These are phyloP conservation scores for Drosophila suzukii DNA, from an alignment of 1,140 invertebrate genomes.

Conservation along the genomic window DNA sequence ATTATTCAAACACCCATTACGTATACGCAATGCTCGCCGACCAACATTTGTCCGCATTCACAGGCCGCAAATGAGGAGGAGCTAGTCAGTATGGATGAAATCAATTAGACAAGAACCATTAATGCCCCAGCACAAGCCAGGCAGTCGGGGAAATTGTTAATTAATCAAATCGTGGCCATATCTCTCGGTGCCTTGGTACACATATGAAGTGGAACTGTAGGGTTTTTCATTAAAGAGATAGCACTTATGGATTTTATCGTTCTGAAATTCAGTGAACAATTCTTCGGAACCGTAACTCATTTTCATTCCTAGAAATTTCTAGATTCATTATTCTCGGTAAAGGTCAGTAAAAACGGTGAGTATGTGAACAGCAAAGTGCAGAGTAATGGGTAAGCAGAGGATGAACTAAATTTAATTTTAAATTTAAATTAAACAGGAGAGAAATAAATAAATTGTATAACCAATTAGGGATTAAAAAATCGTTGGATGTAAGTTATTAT, in stretches of 20 bases:
- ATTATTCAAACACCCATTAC: slow-evolving; percentile 41
- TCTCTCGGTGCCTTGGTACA: neutral
- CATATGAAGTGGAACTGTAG: neutral
- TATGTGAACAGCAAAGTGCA: no score
- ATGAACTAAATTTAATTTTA: no score
- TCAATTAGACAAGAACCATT: slow-evolving; percentile 46
- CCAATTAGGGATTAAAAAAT: no score
- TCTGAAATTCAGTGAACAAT: neutral
- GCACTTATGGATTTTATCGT: neutral
- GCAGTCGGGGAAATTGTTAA: slow-evolving; percentile 38
- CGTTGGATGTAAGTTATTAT: no score
- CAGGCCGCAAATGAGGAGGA: slow-evolving; percentile 17
- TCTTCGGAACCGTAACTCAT: slow-evolving; percentile 3
- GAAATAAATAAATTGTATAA: no score
- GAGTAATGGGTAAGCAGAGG: no score
- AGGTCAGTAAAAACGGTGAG: neutral
- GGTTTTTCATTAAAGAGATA: neutral
- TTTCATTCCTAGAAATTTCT: neutral
- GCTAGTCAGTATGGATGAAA: slow-evolving; percentile 9
- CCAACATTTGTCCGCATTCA: slow-evolving; percentile 39
- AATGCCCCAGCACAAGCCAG: slow-evolving; percentile 8
- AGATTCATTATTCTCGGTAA: neutral
- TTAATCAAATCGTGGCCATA: slow-evolving; percentile 43
- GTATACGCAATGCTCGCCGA: slow-evolving; percentile 25
- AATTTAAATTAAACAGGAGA: no score